Percentiles rank a stretch among this genome's conserved stretches.
Conservation (phyloP, 2,113 vertebrate species). For the Paracanthobrama guichenoti region DNA sequence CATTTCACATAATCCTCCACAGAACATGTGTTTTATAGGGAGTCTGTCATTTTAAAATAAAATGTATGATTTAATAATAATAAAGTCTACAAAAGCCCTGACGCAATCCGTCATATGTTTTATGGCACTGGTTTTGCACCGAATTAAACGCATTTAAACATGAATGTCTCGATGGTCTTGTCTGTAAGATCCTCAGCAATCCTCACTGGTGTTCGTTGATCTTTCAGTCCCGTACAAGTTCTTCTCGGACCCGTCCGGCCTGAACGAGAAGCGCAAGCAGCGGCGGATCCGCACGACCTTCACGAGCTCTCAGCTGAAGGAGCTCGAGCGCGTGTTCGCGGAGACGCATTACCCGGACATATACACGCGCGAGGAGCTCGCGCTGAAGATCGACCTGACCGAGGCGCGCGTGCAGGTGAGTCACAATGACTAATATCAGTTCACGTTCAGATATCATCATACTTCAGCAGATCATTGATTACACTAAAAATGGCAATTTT, state of each 20-base stretch:
- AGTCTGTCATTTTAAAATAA: not conserved
- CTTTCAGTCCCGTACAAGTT: conserved; percentile 86
- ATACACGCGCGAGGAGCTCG: conserved; percentile 92
- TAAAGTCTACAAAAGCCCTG: not conserved
- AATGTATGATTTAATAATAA: not conserved
- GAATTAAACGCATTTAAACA: not conserved
- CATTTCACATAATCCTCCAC: not conserved
- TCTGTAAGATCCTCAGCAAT: too few species aligned
- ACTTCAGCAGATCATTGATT: too few species aligned
- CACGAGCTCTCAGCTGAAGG: conserved; percentile 94
- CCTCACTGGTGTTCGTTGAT: too few species aligned
- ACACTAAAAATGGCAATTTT: too few species aligned
- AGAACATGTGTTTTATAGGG: not conserved
- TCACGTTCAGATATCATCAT: too few species aligned
- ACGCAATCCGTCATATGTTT: not conserved
- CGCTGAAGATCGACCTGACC: conserved; percentile 94
- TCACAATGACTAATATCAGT: too few species aligned
- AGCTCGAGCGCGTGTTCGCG: conserved; percentile 92
- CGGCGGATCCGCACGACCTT: conserved; percentile 92
- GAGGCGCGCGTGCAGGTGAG: conserved; percentile 93
- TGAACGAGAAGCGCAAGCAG: conserved; percentile 96
- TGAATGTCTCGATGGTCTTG: too few species aligned
- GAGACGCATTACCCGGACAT: conserved; percentile 94
- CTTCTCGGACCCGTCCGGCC: conserved; percentile 87
- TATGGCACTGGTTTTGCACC: not conserved